These are phyloP conservation scores for Ursus arctos DNA, from an alignment of 2,113 vertebrate species.

Conservation along the genomic window DNA sequence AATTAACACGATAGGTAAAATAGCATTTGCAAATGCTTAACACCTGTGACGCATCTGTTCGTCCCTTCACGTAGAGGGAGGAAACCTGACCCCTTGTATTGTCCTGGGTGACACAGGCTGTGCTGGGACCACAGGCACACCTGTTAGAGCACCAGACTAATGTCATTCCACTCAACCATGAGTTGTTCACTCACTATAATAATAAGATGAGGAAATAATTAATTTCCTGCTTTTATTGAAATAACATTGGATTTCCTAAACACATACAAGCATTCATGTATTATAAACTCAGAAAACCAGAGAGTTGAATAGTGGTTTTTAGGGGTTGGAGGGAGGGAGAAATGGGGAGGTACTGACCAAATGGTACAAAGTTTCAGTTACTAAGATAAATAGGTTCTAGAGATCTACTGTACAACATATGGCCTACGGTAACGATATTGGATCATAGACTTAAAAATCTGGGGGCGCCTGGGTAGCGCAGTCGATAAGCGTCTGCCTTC, in stretches of 20 bases:
- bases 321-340: not conserved
- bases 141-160: not conserved
- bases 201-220: not conserved
- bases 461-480: no score
- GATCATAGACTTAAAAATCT: not conserved
- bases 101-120: not conserved
- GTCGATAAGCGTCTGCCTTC: no score
- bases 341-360: not conserved
- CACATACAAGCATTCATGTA: not conserved
- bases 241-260: not conserved
- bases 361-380: not conserved
- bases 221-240: not conserved
- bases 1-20: not conserved
- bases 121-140: not conserved
- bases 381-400: not conserved
- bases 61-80: not conserved
- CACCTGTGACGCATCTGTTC: rapidly evolving
- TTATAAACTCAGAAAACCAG: conserved; percentile 3
- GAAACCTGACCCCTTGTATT: not conserved
- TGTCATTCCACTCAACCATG: not conserved
- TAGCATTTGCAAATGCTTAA: not conserved
- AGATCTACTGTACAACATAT: not conserved
- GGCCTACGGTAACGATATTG: not conserved
- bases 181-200: not conserved
- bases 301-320: not conserved